A percentile compares a stretch with the other conserved stretches of the same genome.
phyloP scores from a whole-genome alignment of 1,140 invertebrate species.

The Campoletis sonorensis region DNA sequence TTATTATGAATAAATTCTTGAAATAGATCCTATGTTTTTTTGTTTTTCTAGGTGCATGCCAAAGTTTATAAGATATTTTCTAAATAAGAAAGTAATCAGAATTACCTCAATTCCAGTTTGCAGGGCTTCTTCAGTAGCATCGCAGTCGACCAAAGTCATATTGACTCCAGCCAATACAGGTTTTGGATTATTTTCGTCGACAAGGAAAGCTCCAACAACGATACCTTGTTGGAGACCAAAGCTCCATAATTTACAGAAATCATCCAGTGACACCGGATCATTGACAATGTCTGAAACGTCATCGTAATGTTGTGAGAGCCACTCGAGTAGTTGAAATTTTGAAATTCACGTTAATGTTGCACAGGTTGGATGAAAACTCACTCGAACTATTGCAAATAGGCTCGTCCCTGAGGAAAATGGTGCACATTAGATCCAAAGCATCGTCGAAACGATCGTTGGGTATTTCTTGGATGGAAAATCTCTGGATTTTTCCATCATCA shows the following conservation, averaged over 20 bases:
- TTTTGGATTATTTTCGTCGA: constrained; percentile 59
- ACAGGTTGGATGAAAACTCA: constrained; percentile 53
- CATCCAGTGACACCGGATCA: constrained; percentile 54
- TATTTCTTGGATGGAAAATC: constrained; percentile 68
- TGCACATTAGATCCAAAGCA: constrained; percentile 65
- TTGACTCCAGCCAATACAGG: constrained; percentile 65
- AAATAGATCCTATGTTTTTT: too few relatives aligned
- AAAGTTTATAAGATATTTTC: too few relatives aligned
- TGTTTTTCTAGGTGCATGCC: too few relatives aligned
- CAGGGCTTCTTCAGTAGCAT: constrained; percentile 2
- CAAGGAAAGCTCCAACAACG: constrained; percentile 61
- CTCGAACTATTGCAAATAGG: constrained; percentile 57
- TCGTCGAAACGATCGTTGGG: constrained; percentile 68
- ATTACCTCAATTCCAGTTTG: constrained; percentile 52
- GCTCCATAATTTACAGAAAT: constrained; percentile 57
- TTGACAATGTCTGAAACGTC: constrained; percentile 58
- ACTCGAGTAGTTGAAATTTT: neutral
- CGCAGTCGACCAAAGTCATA: constrained; percentile 51
- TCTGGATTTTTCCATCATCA: constrained; percentile 54
- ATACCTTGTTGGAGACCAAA: constrained; percentile 59
- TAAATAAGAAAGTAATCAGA: neutral
- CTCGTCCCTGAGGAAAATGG: constrained; percentile 65
- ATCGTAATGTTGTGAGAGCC: neutral
- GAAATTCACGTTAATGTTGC: neutral
- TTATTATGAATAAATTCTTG: too few relatives aligned